Evolutionary conservation across 2,797 vertebrate species (phyloP).

Genomic region (Scleropages formosus): DNA sequence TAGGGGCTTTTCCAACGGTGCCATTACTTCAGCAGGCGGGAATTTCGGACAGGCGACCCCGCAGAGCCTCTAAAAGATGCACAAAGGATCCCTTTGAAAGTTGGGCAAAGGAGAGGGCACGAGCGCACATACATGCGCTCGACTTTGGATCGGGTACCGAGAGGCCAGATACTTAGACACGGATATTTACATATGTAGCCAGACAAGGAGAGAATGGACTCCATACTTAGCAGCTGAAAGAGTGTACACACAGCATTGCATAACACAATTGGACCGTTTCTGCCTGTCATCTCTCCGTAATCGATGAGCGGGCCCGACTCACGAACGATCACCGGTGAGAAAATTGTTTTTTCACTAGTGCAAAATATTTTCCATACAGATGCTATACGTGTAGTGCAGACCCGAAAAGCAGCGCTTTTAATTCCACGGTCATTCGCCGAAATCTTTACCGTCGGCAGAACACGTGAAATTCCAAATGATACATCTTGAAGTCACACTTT

Average conservation of each 20-base stretch:
- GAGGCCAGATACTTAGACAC: slow-evolving; percentile 55
- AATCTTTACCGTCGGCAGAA: neutral
- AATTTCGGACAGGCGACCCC: slow-evolving; percentile 85
- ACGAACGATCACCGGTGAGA: slow-evolving; percentile 16
- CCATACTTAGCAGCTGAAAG: neutral
- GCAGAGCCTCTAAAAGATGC: slow-evolving; percentile 63
- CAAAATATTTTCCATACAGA: neutral
- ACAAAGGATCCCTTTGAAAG: slow-evolving; percentile 77
- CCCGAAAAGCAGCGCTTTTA: neutral
- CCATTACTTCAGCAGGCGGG: slow-evolving; percentile 94
- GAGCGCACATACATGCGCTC: slow-evolving; percentile 37
- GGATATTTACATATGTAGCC: slow-evolving; percentile 54
- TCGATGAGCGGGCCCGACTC: neutral
- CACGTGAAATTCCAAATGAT: too few species aligned
- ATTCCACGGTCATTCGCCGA: neutral
- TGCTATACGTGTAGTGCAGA: neutral
- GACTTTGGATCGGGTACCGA: slow-evolving; percentile 38
- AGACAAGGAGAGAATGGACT: slow-evolving; percentile 30
- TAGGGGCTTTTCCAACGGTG: slow-evolving; percentile 77
- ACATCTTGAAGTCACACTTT: too few species aligned
- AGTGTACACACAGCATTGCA: slow-evolving; percentile 25
- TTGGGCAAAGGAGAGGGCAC: slow-evolving; percentile 61
- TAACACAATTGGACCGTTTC: slow-evolving; percentile 22
- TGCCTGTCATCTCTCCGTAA: slow-evolving; percentile 1
- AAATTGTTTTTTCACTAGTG: neutral